Percentiles rank a stretch among this genome's conserved stretches.
Conservation (phyloP, 2,113 vertebrate genomes). For the Elgaria multicarinata region DNA sequence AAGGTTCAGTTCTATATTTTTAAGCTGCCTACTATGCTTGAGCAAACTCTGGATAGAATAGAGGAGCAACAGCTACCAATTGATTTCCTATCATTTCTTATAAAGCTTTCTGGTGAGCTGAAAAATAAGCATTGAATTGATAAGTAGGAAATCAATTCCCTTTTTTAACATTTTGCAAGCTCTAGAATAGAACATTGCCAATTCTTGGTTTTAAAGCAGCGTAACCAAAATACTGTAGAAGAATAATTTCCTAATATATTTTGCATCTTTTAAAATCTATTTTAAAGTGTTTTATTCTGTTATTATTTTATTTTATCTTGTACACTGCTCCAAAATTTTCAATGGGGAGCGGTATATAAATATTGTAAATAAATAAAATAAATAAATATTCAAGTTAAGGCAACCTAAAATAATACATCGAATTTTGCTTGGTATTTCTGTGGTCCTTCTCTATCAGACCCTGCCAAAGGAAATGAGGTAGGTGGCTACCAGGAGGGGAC, state of each 20-base stretch:
- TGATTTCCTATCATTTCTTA: slow-evolving; percentile 79
- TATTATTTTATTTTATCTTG: no score
- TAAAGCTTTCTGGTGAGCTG: slow-evolving; percentile 69
- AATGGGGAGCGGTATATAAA: no score
- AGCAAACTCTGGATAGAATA: slow-evolving; percentile 53
- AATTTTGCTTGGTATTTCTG: neutral
- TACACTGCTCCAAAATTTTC: no score
- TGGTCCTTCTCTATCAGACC: no score
- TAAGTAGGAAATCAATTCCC: slow-evolving; percentile 74
- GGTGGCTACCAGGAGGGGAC: no score
- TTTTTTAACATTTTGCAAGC: slow-evolving; percentile 30
- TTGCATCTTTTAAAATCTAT: no score
- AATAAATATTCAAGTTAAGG: no score
- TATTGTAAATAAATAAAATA: no score
- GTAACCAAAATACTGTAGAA: neutral
- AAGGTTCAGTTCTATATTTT: slow-evolving; percentile 35
- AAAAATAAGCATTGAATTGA: slow-evolving; percentile 74
- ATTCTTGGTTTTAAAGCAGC: neutral
- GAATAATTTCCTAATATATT: slow-evolving; percentile 50
- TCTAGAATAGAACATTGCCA: slow-evolving; percentile 38
- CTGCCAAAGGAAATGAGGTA: no score
- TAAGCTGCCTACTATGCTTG: slow-evolving; percentile 31
- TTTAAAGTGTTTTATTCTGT: no score
- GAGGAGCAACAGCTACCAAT: slow-evolving; percentile 65
- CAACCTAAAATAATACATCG: slow-evolving; percentile 18